phyloP scores from a whole-genome alignment of 2,797 vertebrate genomes.

The Aphelocoma californica region DNA sequence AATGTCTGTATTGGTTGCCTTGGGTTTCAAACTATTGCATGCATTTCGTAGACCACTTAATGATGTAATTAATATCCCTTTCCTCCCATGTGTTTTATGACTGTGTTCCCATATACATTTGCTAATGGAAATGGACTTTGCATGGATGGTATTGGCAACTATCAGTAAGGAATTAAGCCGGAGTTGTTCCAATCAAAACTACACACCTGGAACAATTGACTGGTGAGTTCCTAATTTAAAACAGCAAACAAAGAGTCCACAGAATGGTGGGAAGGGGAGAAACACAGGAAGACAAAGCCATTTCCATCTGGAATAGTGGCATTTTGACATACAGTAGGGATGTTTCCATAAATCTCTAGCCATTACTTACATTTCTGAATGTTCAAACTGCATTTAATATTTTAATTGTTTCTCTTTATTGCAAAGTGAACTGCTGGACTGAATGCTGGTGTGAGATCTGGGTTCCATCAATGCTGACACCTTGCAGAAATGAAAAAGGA shows the following conservation, averaged over 20 bases:
- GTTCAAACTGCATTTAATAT: background rate
- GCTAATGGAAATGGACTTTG: slow-evolving; percentile 43
- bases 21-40: background rate
- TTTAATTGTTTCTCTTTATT: background rate
- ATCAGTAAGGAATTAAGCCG: slow-evolving; percentile 62
- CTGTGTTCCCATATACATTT: background rate
- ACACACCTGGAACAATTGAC: slow-evolving; percentile 66
- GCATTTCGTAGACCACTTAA: background rate
- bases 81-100: background rate
- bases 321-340: background rate
- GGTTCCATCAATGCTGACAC: background rate
- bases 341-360: background rate
- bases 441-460: background rate
- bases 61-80: background rate
- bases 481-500: background rate
- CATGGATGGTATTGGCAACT: slow-evolving; percentile 15
- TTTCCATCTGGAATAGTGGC: background rate
- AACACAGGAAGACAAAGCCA: background rate
- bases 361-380: background rate
- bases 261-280: background rate
- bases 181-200: slow-evolving; percentile 63
- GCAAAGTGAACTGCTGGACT: background rate
- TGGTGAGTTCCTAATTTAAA: slow-evolving; percentile 67
- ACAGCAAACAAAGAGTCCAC: background rate
- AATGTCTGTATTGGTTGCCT: background rate